Evolutionary conservation across 2,113 vertebrate genomes (phyloP).

Genomic region (Pterocles gutturalis): DNA sequence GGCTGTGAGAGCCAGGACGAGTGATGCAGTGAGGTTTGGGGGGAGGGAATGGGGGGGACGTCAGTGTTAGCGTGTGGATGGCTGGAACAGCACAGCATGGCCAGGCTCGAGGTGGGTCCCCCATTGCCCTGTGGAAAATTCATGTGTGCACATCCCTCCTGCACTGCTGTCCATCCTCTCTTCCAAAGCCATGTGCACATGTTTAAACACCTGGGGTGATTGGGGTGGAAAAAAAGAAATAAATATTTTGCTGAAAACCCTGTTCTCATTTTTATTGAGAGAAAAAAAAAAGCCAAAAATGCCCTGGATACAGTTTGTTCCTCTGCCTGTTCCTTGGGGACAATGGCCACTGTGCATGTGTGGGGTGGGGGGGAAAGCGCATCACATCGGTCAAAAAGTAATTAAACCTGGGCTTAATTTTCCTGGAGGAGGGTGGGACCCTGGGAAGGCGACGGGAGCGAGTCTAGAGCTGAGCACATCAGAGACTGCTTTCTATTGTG

Average conservation of each 20-base stretch:
- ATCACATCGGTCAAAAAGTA: neutral
- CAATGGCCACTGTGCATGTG: neutral
- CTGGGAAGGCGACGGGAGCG: neutral
- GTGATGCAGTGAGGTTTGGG: neutral
- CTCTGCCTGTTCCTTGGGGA: neutral
- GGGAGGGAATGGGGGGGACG: neutral
- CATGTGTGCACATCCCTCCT: accelerated
- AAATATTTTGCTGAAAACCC: neutral
- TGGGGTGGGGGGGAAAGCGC: neutral
- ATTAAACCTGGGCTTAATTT: conserved; percentile 32
- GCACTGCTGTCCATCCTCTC: neutral
- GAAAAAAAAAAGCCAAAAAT: neutral
- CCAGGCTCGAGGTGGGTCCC: neutral
- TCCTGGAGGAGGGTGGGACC: conserved; percentile 11
- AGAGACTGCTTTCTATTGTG: conserved; percentile 35
- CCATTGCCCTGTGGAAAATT: neutral
- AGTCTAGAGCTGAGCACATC: neutral
- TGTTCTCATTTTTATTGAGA: neutral
- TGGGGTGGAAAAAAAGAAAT: accelerated
- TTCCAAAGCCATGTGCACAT: neutral
- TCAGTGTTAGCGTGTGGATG: neutral
- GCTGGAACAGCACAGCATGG: neutral
- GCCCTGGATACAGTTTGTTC: neutral
- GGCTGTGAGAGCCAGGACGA: neutral
- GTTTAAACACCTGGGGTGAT: neutral